Percentiles rank a stretch among this genome's conserved stretches.
Evolutionary conservation across 2,797 vertebrate genomes (phyloP).

Genomic region (Hirundo rustica): DNA sequence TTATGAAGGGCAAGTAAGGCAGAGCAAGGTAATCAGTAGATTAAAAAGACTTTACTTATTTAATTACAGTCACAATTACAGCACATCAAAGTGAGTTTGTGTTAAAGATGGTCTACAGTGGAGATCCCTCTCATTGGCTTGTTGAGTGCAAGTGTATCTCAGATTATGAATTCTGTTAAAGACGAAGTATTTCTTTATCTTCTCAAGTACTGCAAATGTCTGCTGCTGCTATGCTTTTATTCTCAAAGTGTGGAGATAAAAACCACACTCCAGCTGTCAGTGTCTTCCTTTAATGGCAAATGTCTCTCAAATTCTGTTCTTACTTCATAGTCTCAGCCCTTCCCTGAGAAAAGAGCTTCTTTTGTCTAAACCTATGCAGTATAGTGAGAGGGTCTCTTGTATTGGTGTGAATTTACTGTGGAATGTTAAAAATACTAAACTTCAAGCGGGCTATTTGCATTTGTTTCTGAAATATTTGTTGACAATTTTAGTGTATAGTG

Average conservation of each 20-base stretch:
- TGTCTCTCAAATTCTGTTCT: background rate
- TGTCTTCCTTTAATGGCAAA: background rate
- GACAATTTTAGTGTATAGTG: background rate
- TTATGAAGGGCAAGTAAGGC: background rate
- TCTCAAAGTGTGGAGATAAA: background rate
- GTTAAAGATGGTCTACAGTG: background rate
- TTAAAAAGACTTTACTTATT: background rate
- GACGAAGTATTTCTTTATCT: background rate
- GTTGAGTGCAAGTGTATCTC: background rate
- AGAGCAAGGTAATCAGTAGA: background rate
- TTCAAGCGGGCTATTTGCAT: background rate
- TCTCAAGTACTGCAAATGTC: background rate
- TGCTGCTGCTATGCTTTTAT: background rate
- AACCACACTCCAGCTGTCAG: background rate
- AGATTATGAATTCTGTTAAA: background rate
- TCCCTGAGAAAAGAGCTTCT: background rate
- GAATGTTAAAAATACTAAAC: background rate
- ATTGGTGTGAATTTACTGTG: background rate
- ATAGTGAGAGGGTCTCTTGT: background rate
- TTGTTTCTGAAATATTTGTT: background rate
- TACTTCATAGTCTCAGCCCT: background rate
- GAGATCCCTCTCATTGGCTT: background rate
- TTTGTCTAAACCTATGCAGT: background rate
- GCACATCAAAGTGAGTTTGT: background rate
- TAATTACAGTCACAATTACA: slow-evolving; percentile 38